A percentile compares a stretch with the other conserved stretches of the same genome.
phyloP scores from a whole-genome alignment of 2,888 invertebrate species.

The Coenonympha arcania region DNA sequence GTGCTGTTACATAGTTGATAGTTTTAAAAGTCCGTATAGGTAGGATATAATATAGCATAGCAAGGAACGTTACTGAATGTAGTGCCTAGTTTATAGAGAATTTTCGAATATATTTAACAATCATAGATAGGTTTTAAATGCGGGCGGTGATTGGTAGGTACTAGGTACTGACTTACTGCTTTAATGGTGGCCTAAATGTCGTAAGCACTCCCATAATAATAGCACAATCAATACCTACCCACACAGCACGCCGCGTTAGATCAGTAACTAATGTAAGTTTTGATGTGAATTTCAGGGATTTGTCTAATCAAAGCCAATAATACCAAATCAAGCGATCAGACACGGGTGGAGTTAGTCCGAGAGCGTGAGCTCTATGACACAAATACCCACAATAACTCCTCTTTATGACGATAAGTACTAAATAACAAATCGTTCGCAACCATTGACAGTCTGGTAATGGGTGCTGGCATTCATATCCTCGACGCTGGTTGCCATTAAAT shows the following conservation, averaged over 20 bases:
- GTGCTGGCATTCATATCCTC: slow-evolving; percentile 33
- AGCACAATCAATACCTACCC: slow-evolving; percentile 30
- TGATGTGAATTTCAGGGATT: slow-evolving; percentile 4
- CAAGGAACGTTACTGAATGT: no score
- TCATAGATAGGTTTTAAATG: no score
- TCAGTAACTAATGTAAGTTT: slow-evolving; percentile 7
- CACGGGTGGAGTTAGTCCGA: slow-evolving; percentile 9
- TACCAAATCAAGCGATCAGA: slow-evolving; percentile 12
- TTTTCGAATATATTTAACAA: no score
- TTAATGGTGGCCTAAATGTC: no score
- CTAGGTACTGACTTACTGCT: no score
- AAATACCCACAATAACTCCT: slow-evolving; percentile 48
- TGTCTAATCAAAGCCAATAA: slow-evolving; percentile 8
- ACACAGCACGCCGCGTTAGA: no score
- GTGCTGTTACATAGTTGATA: not conserved
- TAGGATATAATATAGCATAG: not conserved
- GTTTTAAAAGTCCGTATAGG: not conserved
- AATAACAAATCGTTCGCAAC: slow-evolving; percentile 45
- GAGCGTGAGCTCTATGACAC: slow-evolving; percentile 36
- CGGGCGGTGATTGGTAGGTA: no score
- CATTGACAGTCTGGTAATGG: slow-evolving; percentile 44
- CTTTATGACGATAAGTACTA: slow-evolving; percentile 48
- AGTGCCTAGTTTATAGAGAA: no score
- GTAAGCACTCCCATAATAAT: slow-evolving; percentile 28
- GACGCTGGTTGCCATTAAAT: slow-evolving; percentile 38